Percentiles rank a stretch among this genome's conserved stretches.
These are phyloP conservation scores for Drosophila santomea DNA, from an alignment of 1,140 invertebrate species.

Conservation along the genomic window DNA sequence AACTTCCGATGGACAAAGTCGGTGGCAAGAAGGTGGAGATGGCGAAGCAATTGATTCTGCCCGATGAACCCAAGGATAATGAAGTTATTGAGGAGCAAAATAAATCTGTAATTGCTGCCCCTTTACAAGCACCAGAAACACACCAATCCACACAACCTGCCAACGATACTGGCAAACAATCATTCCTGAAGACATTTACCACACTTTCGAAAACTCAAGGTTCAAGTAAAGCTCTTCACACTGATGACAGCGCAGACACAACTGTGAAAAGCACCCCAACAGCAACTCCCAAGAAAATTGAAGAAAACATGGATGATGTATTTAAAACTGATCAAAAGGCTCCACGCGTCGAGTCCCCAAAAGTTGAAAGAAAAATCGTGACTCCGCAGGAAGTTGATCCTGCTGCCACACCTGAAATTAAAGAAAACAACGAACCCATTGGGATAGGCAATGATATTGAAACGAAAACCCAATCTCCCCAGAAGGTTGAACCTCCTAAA, in stretches of 20 bases:
- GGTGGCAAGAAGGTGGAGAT: not conserved
- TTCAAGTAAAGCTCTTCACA: not conserved
- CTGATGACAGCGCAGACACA: not conserved
- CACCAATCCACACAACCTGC: not conserved
- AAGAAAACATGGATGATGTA: not conserved
- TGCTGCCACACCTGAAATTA: too few species aligned
- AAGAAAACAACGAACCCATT: too few species aligned
- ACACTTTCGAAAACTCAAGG: not conserved
- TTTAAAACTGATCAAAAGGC: not conserved
- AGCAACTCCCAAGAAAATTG: not conserved
- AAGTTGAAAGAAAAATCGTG: not conserved
- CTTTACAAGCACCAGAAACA: not conserved
- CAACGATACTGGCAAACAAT: not conserved
- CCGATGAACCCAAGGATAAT: not conserved
- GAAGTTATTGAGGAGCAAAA: not conserved
- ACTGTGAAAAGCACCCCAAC: not conserved
- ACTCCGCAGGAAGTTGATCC: not conserved
- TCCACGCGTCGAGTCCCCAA: not conserved
- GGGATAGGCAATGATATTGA: too few species aligned
- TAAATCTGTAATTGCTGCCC: not conserved
- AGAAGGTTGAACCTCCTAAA: not conserved
- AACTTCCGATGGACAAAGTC: not conserved
- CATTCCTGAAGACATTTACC: slow-evolving; percentile 1
- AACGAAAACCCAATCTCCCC: not conserved
- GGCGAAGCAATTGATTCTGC: not conserved